These are phyloP conservation scores for Brachycybe producta DNA, from an alignment of 2,888 invertebrate genomes.

Conservation along the genomic window DNA sequence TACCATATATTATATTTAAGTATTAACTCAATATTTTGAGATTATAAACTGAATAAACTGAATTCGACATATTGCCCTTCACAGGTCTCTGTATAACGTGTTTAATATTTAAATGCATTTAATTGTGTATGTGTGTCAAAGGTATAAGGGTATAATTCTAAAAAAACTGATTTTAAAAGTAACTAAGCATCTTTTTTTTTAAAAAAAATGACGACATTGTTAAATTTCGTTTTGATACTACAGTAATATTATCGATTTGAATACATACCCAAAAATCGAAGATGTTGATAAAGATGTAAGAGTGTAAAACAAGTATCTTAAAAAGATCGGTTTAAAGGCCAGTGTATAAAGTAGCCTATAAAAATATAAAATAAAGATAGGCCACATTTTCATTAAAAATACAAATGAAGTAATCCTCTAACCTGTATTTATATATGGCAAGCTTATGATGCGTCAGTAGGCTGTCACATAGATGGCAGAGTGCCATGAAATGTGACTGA, in stretches of 20 bases:
- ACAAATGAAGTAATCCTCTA: constrained; percentile 17
- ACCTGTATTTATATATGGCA: constrained; percentile 75
- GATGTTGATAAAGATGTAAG: constrained; percentile 38
- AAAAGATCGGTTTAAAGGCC: constrained; percentile 62
- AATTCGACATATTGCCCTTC: too few species aligned
- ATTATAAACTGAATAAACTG: too few species aligned
- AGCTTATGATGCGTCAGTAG: constrained; percentile 64
- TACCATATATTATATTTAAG: too few species aligned
- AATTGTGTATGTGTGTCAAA: too few species aligned
- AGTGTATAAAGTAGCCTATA: constrained; percentile 58
- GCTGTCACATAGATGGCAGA: constrained; percentile 70
- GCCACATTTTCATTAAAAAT: neutral
- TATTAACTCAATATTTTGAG: too few species aligned
- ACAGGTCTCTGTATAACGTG: too few species aligned
- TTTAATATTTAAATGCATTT: too few species aligned
- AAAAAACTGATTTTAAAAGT: neutral
- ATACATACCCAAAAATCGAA: constrained; percentile 38
- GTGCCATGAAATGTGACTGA: constrained; percentile 45
- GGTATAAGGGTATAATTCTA: neutral
- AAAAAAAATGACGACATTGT: neutral
- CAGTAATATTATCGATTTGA: neutral
- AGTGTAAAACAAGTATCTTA: constrained; percentile 57
- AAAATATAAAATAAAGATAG: constrained; percentile 14
- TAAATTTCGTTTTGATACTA: neutral
- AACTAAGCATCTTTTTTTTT: constrained; percentile 23